Evolutionary conservation across 2,113 vertebrate species (phyloP).

Genomic region (Saimiri boliviensis): DNA sequence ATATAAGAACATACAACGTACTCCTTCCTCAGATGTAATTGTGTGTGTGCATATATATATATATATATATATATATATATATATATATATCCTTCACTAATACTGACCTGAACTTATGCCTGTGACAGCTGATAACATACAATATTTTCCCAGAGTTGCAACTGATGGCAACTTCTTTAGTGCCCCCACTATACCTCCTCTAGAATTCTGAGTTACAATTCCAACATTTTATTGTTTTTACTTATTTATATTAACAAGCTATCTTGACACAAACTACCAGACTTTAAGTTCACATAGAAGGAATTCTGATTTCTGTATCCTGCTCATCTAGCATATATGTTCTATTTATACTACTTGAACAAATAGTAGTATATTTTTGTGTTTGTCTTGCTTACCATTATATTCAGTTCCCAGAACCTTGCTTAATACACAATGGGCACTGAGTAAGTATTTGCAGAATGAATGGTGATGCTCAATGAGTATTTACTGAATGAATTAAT

Average conservation of each 20-base stretch:
- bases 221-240: background rate
- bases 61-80: too few relatives aligned
- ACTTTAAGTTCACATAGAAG: background rate
- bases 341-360: background rate
- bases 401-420: background rate
- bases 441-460: background rate
- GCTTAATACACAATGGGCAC: background rate
- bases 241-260: background rate
- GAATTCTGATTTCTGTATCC: background rate
- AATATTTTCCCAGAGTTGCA: background rate
- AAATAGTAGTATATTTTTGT: too few relatives aligned
- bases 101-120: background rate
- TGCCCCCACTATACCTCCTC: background rate
- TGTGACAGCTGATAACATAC: background rate
- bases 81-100: background rate
- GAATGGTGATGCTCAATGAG: background rate
- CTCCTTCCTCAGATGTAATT: too few relatives aligned
- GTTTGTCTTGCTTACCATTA: background rate
- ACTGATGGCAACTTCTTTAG: background rate
- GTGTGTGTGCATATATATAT: too few relatives aligned
- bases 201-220: background rate
- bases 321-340: background rate
- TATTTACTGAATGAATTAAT: background rate
- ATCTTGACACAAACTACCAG: background rate
- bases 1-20: too few relatives aligned